Evolutionary conservation across 2,797 vertebrate genomes (phyloP).

Genomic region (Synanceia verrucosa): DNA sequence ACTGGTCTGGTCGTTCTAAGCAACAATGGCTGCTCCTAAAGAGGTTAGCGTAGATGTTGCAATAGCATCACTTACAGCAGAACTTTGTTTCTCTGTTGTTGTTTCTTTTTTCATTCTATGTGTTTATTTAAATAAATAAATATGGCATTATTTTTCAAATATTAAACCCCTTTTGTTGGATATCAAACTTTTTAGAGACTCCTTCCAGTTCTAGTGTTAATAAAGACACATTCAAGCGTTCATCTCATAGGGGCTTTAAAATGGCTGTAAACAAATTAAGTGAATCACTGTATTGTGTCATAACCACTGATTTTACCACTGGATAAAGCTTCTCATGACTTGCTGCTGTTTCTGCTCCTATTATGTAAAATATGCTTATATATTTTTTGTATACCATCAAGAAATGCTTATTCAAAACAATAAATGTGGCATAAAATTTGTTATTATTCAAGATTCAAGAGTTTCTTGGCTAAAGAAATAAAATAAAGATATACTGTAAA

Average conservation of each 20-base stretch:
- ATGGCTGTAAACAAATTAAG: background rate
- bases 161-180: background rate
- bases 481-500: no score
- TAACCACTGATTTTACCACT: background rate
- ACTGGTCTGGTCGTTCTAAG: background rate
- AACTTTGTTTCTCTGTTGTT: background rate
- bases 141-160: background rate
- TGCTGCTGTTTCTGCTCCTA: no score
- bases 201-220: background rate
- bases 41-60: background rate
- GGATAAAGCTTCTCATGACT: background rate
- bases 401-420: constrained; percentile 18
- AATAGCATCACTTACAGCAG: background rate
- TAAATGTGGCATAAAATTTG: background rate
- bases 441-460: background rate
- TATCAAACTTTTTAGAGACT: background rate
- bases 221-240: background rate
- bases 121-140: background rate
- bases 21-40: background rate
- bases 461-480: no score
- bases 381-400: constrained; percentile 33
- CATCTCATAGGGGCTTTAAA: background rate
- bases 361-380: no score
- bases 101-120: background rate
- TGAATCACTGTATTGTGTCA: background rate